A percentile compares a stretch with the other conserved stretches of the same genome.
Evolutionary conservation across 2,888 invertebrate species (phyloP).

Genomic region (Drosophila infuscata): DNA sequence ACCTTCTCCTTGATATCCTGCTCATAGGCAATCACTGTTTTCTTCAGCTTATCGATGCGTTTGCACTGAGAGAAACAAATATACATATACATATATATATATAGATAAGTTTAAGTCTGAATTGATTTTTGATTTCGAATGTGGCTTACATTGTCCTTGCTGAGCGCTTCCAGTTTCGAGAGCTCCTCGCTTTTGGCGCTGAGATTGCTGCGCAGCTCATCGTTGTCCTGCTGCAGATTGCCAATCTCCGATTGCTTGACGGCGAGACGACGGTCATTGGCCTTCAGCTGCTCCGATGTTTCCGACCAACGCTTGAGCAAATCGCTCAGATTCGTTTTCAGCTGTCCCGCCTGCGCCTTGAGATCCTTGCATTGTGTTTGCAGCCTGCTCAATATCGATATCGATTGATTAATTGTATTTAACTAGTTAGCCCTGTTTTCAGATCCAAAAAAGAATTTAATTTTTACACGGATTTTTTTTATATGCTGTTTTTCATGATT

Average conservation of each 20-base stretch:
- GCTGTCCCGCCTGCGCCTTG: constrained; percentile 77
- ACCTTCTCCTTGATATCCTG: constrained; percentile 81
- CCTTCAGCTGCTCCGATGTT: constrained; percentile 77
- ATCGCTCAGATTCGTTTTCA: constrained; percentile 80
- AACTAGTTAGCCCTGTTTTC: not conserved
- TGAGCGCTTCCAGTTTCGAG: constrained; percentile 68
- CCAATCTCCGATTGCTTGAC: constrained; percentile 80
- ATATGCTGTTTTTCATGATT: no score
- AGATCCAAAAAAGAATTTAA: not conserved
- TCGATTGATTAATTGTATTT: not conserved
- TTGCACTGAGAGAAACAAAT: constrained; percentile 45
- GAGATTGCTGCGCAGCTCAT: constrained; percentile 70
- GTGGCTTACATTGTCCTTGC: constrained; percentile 79
- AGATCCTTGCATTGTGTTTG: constrained; percentile 83
- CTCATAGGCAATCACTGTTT: constrained; percentile 82
- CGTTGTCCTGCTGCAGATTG: constrained; percentile 78
- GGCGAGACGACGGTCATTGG: constrained; percentile 79
- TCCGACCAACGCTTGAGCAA: constrained; percentile 82
- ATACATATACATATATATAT: not conserved
- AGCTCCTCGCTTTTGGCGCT: constrained; percentile 76
- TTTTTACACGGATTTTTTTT: no score
- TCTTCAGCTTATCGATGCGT: constrained; percentile 83
- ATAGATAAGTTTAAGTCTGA: not conserved
- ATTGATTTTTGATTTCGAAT: not conserved
- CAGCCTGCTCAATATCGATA: constrained; percentile 54